Base-by-base conservation (phyloP, 2,113 vertebrate species). In the Tor tambroides region DNA sequence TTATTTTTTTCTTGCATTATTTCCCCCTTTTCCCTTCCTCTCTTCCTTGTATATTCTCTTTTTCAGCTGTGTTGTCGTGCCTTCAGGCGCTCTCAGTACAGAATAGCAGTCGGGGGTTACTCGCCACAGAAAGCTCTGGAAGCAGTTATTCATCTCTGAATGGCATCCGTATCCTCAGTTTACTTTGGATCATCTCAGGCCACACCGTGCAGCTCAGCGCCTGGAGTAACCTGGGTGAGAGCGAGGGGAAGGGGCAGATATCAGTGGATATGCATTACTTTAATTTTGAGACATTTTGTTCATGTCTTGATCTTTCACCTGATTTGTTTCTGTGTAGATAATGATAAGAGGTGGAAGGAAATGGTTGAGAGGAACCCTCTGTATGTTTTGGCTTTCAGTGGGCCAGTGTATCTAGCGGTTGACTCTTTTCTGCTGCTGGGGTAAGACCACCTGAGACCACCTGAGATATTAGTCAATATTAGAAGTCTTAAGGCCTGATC, bases 401-500 rank as follows among this genome's bases (percentile, higher is more conserved):
- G 97, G 26, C 96, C 96, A 0, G 95, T 96, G 82, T 97, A 95
- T 84, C 92, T 97, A 10, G 95, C 95, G 7, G 96, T 97, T 10
- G 97, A 97, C 78, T 95, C 95, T 0, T 97, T 97, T 86, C 94
- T 98, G 72, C 89, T 97, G 32, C 89, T 97, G 46, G 96, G 97
- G 96, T 97, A 92, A 95, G 85, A 83, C 7, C 28, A 26, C 26
- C 75, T 56, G 54, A 56, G 54, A 19, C 49, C 17, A 17, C 17
- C 6, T 59, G 7, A 9, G 7, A 59, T 61, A 61, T 61, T 61
- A n/a, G 56, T 1, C 49, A 51, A 51, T 17, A 51, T 51, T 51
- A 51, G 14, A 17, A 51, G 49, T 51, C 49, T 51, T 51, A 5
- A 51, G 49, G 49, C 4, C 49, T 51, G 15, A 17, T 51, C 15